Percentiles rank a stretch among this genome's conserved stretches.
Evolutionary conservation across 2,113 vertebrate genomes (phyloP).

Genomic region (Chinchilla lanigera): DNA sequence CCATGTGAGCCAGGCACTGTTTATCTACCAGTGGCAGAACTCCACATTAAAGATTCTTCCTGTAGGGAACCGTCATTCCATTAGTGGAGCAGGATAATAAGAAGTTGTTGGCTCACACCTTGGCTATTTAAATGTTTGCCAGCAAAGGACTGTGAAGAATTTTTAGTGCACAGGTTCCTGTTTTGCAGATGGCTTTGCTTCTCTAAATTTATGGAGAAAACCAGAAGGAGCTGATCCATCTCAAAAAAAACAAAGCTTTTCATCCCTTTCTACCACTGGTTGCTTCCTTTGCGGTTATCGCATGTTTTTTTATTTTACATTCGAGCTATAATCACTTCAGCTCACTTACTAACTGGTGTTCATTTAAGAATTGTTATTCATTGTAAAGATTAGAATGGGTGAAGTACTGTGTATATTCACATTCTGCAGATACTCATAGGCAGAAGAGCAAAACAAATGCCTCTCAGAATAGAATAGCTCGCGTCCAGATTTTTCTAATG

Average conservation of each 20-base stretch:
- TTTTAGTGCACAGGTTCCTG: conserved; percentile 61
- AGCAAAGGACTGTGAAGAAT: conserved; percentile 1
- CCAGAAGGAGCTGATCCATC: conserved; percentile 60
- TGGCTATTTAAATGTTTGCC: background rate
- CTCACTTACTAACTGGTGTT: background rate
- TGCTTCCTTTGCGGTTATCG: background rate
- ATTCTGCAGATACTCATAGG: background rate
- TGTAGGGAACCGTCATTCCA: background rate
- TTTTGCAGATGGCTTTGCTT: conserved; percentile 72
- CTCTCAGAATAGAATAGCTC: fast-evolving
- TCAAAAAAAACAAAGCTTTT: background rate
- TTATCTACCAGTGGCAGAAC: background rate
- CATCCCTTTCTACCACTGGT: background rate
- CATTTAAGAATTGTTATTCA: background rate
- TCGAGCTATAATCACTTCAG: background rate
- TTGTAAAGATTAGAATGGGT: background rate
- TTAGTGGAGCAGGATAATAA: background rate
- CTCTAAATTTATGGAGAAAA: conserved; percentile 61
- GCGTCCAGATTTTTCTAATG: conserved; percentile 3
- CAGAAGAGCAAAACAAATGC: background rate
- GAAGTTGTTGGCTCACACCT: background rate
- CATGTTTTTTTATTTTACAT: background rate
- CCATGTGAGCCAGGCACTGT: fast-evolving
- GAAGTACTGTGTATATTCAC: fast-evolving
- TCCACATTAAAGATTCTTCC: background rate